Percentiles rank a stretch among this genome's conserved stretches.
phyloP scores from a whole-genome alignment of 2,113 vertebrate genomes.

The Epinephelus moara region DNA sequence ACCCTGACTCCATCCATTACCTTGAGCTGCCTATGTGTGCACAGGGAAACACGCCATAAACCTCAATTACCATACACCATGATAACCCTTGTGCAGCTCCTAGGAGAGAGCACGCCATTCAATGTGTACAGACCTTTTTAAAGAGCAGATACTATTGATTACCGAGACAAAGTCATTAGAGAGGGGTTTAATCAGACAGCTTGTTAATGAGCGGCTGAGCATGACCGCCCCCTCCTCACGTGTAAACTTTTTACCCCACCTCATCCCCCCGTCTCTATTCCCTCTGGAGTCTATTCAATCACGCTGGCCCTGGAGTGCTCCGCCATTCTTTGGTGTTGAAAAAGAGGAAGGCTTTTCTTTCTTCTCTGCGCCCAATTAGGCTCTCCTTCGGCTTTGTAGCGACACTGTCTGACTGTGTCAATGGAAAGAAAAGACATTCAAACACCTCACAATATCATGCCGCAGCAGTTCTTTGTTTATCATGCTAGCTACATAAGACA shows the following conservation, averaged over 20 bases:
- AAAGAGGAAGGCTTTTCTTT: slow-evolving; percentile 77
- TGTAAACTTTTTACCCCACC: slow-evolving; percentile 60
- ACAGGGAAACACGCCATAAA: slow-evolving; percentile 50
- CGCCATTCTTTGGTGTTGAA: slow-evolving; percentile 75
- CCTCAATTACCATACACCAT: slow-evolving; percentile 62
- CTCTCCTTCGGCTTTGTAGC: slow-evolving; percentile 66
- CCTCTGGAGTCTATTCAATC: slow-evolving; percentile 80
- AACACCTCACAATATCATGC: slow-evolving; percentile 46
- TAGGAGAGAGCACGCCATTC: slow-evolving; percentile 54
- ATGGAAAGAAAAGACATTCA: slow-evolving; percentile 57
- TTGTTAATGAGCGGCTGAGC: slow-evolving; percentile 80
- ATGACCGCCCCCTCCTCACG: slow-evolving; percentile 67
- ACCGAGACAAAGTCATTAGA: slow-evolving; percentile 81
- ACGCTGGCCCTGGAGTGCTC: slow-evolving; percentile 70
- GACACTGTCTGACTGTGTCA: slow-evolving; percentile 47
- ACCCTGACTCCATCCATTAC: slow-evolving; percentile 65
- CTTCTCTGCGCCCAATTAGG: slow-evolving; percentile 80
- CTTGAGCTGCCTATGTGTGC: slow-evolving; percentile 42
- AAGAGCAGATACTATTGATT: slow-evolving; percentile 83
- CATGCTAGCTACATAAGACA: slow-evolving; percentile 12
- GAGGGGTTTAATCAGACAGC: slow-evolving; percentile 80
- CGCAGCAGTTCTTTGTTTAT: slow-evolving; percentile 18
- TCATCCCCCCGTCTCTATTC: slow-evolving; percentile 43
- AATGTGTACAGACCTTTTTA: slow-evolving; percentile 72
- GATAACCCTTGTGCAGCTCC: slow-evolving; percentile 52